phyloP scores from a whole-genome alignment of 2,797 vertebrate genomes.

The Heteromormyrus szaboi region DNA sequence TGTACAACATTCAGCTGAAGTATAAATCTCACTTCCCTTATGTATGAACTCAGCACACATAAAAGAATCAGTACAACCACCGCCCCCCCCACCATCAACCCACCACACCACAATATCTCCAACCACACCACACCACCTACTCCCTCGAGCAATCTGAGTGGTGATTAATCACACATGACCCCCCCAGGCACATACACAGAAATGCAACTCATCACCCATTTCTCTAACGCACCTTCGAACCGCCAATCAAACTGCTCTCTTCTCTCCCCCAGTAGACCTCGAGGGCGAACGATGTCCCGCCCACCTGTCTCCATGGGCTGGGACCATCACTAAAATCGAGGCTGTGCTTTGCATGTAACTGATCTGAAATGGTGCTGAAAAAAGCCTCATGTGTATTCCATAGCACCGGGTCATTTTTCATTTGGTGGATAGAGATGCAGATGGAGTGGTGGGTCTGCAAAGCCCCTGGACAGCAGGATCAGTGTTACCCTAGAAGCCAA shows the following conservation, averaged over 20 bases:
- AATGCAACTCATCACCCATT: neutral
- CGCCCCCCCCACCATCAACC: neutral
- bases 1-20: neutral
- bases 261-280: neutral
- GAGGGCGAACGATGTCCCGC: neutral
- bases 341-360: neutral
- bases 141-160: neutral
- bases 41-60: neutral
- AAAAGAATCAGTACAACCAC: neutral
- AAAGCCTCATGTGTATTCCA: neutral
- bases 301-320: neutral
- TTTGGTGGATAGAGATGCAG: constrained; percentile 8
- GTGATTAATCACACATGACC: constrained; percentile 4
- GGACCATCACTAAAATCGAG: neutral
- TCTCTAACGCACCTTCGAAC: neutral
- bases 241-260: neutral
- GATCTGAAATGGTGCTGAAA: neutral
- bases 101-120: neutral
- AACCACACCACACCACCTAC: neutral
- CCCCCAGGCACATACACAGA: neutral
- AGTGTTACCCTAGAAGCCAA: neutral
- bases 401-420: neutral
- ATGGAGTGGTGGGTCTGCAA: neutral
- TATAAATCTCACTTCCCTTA: constrained; percentile 1
- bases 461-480: neutral